phyloP scores from a whole-genome alignment of 2,888 invertebrate species.

The Sympetrum striolatum region DNA sequence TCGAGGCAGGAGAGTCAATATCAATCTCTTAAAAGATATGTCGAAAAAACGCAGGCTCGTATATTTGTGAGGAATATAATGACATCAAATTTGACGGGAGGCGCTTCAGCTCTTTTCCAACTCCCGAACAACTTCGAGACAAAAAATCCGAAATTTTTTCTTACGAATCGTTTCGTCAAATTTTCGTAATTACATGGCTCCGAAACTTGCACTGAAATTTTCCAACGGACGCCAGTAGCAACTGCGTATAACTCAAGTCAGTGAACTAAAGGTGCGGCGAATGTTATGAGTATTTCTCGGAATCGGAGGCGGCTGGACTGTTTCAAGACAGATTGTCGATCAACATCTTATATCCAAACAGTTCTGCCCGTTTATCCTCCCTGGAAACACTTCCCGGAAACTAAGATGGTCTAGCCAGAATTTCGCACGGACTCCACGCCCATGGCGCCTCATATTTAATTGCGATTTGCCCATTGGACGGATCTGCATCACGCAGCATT shows the following conservation, averaged over 20 bases:
- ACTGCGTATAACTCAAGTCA: not conserved
- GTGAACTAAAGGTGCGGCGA: not conserved
- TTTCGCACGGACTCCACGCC: not conserved
- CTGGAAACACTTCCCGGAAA: not conserved
- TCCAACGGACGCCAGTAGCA: not conserved
- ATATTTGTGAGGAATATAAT: too few relatives aligned
- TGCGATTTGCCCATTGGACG: not conserved
- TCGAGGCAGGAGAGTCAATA: too few relatives aligned
- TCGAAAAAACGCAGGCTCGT: too few relatives aligned
- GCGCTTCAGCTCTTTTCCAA: too few relatives aligned
- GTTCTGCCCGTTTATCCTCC: not conserved
- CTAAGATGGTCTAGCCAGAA: not conserved
- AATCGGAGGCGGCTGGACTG: not conserved
- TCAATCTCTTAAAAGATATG: too few relatives aligned
- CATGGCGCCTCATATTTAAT: not conserved
- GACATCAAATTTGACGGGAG: too few relatives aligned
- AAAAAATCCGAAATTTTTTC: too few relatives aligned
- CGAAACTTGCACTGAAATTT: not conserved
- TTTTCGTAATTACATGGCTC: not conserved
- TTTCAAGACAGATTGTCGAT: not conserved
- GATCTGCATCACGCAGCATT: not conserved
- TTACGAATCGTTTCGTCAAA: not conserved
- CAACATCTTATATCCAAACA: not conserved
- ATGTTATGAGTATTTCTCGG: not conserved
- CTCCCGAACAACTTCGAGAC: too few relatives aligned